A percentile compares a stretch with the other conserved stretches of the same genome.
phyloP scores from a whole-genome alignment of 2,113 vertebrate species.

The Puma concolor region DNA sequence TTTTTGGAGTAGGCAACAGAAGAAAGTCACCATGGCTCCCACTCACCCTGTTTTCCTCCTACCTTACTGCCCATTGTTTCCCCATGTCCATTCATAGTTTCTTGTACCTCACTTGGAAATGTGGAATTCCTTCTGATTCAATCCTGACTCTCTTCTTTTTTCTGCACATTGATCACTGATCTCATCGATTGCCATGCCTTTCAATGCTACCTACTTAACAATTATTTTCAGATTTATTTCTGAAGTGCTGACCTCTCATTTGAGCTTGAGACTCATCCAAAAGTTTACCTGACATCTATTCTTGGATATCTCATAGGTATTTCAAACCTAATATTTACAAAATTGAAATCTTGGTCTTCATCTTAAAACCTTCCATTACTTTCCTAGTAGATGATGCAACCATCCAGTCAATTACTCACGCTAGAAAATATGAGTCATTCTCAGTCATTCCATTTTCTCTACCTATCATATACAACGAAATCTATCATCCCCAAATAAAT shows the following conservation, averaged over 20 bases:
- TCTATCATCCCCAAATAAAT: background rate
- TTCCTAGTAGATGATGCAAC: background rate
- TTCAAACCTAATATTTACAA: background rate
- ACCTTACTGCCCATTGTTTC: background rate
- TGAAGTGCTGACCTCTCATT: background rate
- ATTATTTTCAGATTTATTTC: slow-evolving; percentile 20
- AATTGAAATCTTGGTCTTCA: background rate
- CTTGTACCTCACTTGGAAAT: background rate
- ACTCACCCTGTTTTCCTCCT: background rate
- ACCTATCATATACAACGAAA: background rate
- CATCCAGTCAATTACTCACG: background rate
- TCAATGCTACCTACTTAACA: background rate
- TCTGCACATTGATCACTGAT: background rate
- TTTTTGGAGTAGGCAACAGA: background rate
- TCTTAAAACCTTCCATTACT: background rate
- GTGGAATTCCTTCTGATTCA: background rate
- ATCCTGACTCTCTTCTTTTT: background rate
- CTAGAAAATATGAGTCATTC: background rate
- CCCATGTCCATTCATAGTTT: background rate
- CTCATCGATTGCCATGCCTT: background rate
- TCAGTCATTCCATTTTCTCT: background rate
- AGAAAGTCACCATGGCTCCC: background rate
- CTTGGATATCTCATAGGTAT: background rate
- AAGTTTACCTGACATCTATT: background rate
- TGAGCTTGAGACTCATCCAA: background rate